Evolutionary conservation across 2,797 vertebrate species (phyloP).

Genomic region (Malacoraja senta): DNA sequence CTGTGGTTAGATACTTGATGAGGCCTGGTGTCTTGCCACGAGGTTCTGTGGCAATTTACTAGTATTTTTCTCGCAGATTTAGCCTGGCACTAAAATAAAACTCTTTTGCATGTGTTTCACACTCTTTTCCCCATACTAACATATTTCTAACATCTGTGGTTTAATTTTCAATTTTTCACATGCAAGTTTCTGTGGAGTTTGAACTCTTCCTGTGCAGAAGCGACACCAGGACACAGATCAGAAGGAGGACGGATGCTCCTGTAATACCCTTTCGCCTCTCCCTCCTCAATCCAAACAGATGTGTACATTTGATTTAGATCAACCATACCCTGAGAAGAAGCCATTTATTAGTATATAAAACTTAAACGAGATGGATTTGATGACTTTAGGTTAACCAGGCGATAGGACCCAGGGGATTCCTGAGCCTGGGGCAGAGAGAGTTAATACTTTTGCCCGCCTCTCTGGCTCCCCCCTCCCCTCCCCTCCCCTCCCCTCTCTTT

Average conservation of each 20-base stretch:
- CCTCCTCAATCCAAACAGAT: too few species aligned
- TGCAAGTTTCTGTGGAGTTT: not conserved
- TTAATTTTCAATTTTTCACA: too few species aligned
- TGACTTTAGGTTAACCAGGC: not conserved
- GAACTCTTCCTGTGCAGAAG: not conserved
- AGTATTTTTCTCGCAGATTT: too few species aligned
- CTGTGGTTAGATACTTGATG: too few species aligned
- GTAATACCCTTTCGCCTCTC: not conserved
- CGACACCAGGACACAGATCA: not conserved
- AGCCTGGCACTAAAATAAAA: too few species aligned
- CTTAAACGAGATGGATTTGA: not conserved
- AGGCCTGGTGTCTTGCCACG: too few species aligned
- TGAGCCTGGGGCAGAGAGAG: not conserved
- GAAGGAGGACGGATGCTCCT: not conserved
- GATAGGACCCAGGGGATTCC: conserved; percentile 16
- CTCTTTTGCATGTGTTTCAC: too few species aligned
- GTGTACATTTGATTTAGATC: too few species aligned
- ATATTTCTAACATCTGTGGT: too few species aligned
- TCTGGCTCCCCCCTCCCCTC: not conserved
- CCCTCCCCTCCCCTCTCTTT: not conserved
- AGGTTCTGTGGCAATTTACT: too few species aligned
- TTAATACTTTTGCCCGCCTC: conserved; percentile 13
- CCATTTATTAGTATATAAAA: not conserved
- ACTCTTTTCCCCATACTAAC: too few species aligned
- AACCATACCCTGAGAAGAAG: too few species aligned